These are phyloP conservation scores for Thera obeliscata DNA, from an alignment of 2,888 invertebrate genomes.

Conservation along the genomic window DNA sequence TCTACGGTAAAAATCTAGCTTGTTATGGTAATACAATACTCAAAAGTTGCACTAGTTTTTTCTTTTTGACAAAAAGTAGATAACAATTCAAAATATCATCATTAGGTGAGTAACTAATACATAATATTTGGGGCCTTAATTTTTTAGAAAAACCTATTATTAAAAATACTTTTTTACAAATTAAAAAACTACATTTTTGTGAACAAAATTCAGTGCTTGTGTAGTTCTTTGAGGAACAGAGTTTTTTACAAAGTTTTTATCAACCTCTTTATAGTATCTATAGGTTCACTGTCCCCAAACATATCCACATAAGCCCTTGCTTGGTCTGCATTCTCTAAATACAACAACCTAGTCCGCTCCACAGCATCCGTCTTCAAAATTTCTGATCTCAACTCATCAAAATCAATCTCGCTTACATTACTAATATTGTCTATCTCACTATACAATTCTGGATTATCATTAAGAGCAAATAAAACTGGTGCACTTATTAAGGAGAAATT, in stretches of 20 bases:
- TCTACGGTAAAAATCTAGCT: no score
- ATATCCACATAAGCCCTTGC: slow-evolving; percentile 62
- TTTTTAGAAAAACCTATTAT: no score
- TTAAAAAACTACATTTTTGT: no score
- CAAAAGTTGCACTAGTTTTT: no score
- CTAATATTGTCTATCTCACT: slow-evolving; percentile 79
- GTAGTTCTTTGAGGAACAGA: background rate
- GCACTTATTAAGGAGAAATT: slow-evolving; percentile 90
- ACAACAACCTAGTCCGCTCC: slow-evolving; percentile 64
- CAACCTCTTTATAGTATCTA: slow-evolving; percentile 69
- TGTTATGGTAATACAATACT: no score
- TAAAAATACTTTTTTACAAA: no score
- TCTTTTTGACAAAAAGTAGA: no score
- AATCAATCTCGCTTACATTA: slow-evolving; percentile 85
- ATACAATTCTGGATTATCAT: slow-evolving; percentile 88
- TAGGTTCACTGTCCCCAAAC: slow-evolving; percentile 70
- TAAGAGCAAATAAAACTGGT: slow-evolving; percentile 92
- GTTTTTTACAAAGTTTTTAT: slow-evolving; percentile 62
- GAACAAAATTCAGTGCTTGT: background rate
- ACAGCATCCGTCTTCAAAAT: slow-evolving; percentile 69
- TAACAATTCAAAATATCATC: no score
- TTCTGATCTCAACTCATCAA: slow-evolving; percentile 75
- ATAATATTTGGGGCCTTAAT: no score
- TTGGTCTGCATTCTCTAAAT: slow-evolving; percentile 63
- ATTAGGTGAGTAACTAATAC: no score